Percentiles rank a stretch among this genome's conserved stretches.
phyloP scores from a whole-genome alignment of 2,888 invertebrate species.

The Meganola albula region DNA sequence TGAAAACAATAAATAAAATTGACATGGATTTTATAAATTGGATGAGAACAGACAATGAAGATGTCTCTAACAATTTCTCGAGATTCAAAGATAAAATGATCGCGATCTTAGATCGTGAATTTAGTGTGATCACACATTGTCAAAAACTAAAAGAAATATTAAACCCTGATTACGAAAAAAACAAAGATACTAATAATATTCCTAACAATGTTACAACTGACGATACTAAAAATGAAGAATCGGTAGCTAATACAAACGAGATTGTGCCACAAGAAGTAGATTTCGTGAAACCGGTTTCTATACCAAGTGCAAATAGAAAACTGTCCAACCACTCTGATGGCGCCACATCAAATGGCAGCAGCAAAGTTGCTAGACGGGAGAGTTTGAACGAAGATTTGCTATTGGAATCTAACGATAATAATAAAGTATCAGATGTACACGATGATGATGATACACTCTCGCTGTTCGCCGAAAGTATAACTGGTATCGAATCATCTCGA shows the following conservation, averaged over 20 bases:
- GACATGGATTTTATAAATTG: conserved; percentile 39
- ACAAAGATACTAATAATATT: not conserved
- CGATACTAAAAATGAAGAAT: not conserved
- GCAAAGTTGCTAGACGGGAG: not conserved
- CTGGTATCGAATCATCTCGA: conserved; percentile 45
- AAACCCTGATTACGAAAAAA: conserved; percentile 1
- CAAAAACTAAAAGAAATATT: conserved; percentile 25
- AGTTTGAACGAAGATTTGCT: not conserved
- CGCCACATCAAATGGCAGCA: not conserved
- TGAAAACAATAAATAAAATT: conserved; percentile 31
- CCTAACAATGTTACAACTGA: not conserved
- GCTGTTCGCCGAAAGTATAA: conserved; percentile 60
- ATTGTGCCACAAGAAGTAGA: too few species aligned
- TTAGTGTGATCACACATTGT: conserved; percentile 32
- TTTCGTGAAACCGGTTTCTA: conserved; percentile 9
- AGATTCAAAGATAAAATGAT: conserved; percentile 32
- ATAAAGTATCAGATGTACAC: conserved; percentile 23
- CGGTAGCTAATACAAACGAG: not conserved
- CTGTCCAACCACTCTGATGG: conserved; percentile 10
- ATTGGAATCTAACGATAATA: not conserved
- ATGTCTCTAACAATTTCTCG: conserved; percentile 16
- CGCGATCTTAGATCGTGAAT: conserved; percentile 38
- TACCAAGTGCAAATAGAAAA: conserved; percentile 1
- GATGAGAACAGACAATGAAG: conserved; percentile 35
- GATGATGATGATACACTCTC: conserved; percentile 59